Percentiles rank a stretch among this genome's conserved stretches.
These are phyloP conservation scores for Ostrea edulis DNA, from an alignment of 1,140 invertebrate genomes.

Conservation along the genomic window DNA sequence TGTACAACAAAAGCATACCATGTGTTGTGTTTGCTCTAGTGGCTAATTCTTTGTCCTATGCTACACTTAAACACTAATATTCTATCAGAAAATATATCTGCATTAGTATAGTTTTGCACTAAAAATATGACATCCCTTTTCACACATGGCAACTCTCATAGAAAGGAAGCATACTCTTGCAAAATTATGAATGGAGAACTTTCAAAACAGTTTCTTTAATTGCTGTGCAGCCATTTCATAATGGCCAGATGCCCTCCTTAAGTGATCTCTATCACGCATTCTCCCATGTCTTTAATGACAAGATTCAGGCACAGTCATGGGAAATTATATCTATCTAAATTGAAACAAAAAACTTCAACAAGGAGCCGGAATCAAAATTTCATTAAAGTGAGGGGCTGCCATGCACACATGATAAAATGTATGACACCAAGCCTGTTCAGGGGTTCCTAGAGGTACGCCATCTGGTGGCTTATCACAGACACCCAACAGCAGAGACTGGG, in stretches of 20 bases:
- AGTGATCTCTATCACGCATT: conserved; percentile 36
- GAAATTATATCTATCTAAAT: conserved; percentile 40
- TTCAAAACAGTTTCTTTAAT: conserved; percentile 27
- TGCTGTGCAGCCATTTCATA: conserved; percentile 32
- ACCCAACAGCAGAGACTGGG: conserved; percentile 17
- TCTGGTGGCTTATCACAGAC: conserved; percentile 40
- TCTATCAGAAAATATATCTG: too few species aligned
- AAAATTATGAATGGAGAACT: conserved; percentile 21
- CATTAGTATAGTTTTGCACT: background rate
- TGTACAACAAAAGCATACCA: conserved; percentile 32
- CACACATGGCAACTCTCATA: conserved; percentile 18
- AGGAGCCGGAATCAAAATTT: conserved; percentile 33
- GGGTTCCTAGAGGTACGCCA: conserved; percentile 17
- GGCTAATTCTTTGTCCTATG: background rate
- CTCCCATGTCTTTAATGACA: conserved; percentile 38
- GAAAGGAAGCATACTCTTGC: background rate
- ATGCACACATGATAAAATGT: conserved; percentile 42
- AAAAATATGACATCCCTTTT: conserved; percentile 23
- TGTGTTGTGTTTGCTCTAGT: background rate
- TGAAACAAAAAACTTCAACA: conserved; percentile 35
- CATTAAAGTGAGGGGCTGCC: conserved; percentile 34
- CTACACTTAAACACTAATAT: background rate
- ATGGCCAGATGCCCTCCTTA: conserved; percentile 32
- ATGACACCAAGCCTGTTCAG: conserved; percentile 33
- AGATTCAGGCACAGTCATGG: conserved; percentile 36